Evolutionary conservation across 2,113 vertebrate species (phyloP).

Genomic region (Kryptolebias marmoratus): DNA sequence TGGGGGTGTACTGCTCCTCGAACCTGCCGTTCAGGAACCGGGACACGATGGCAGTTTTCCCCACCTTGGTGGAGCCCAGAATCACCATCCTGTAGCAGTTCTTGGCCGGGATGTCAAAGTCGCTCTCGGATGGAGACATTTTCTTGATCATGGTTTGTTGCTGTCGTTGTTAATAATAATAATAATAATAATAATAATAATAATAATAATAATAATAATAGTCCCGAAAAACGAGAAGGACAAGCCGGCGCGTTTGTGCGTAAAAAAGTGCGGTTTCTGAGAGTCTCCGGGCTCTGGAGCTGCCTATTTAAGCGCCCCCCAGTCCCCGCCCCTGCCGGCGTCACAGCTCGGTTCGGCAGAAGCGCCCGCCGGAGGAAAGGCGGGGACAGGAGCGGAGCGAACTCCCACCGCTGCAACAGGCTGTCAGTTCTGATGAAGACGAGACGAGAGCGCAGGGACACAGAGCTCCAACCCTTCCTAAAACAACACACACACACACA

Average conservation of each 20-base stretch:
- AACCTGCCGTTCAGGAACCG: constrained; percentile 95
- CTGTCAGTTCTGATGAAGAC: constrained; percentile 19
- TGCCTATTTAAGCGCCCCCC: constrained; percentile 46
- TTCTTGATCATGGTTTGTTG: constrained; percentile 92
- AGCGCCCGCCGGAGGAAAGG: background rate
- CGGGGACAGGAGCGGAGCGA: constrained; percentile 1
- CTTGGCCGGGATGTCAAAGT: constrained; percentile 92
- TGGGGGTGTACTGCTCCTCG: constrained; percentile 96
- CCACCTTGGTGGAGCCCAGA: constrained; percentile 97
- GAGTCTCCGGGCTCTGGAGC: background rate
- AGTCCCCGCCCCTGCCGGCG: constrained; percentile 56
- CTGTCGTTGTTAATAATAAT: constrained; percentile 8
- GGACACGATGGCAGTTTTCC: constrained; percentile 96
- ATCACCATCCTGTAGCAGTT: constrained; percentile 99
- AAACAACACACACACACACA: no score
- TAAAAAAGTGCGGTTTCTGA: constrained; percentile 30
- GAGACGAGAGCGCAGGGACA: background rate
- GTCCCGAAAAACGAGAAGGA: background rate
- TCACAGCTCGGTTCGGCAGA: constrained; percentile 44
- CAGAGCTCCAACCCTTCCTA: background rate
- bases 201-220: no score
- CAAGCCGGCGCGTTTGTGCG: constrained; percentile 1
- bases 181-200: no score
- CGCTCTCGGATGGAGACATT: constrained; percentile 89
- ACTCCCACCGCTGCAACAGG: constrained; percentile 61